Conservation (phyloP, 2,888 invertebrate genomes). For the Macrosoma leucophasiata region DNA sequence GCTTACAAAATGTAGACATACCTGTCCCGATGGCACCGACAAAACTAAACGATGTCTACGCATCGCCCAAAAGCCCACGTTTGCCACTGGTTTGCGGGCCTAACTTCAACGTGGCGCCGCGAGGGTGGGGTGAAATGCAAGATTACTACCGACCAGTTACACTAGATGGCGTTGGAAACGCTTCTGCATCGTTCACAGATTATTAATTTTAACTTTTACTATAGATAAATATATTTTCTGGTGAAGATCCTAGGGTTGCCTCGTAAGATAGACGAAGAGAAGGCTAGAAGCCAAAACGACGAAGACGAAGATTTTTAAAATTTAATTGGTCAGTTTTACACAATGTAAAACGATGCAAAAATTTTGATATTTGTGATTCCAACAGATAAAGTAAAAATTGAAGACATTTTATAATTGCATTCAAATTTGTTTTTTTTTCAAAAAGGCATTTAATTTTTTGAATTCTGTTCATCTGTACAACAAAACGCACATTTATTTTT, state of each 20-base stretch:
- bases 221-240: not conserved
- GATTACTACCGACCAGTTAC: conserved; percentile 84
- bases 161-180: conserved; percentile 75
- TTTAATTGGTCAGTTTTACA: not conserved
- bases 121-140: conserved; percentile 85
- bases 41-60: conserved; percentile 65
- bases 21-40: conserved; percentile 62
- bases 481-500: too few species aligned
- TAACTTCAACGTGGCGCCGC: conserved; percentile 89
- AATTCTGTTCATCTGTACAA: too few species aligned
- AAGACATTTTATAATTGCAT: too few species aligned
- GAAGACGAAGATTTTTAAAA: not conserved
- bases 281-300: conserved; percentile 5
- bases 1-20: conserved; percentile 46
- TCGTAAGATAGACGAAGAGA: too few species aligned
- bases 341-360: too few species aligned
- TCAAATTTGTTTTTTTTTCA: too few species aligned
- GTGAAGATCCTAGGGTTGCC: too few species aligned
- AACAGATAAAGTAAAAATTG: too few species aligned
- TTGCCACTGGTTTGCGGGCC: conserved; percentile 63
- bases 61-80: conserved; percentile 59
- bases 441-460: too few species aligned
- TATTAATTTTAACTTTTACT: conserved; percentile 45
- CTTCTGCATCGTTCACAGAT: conserved; percentile 60
- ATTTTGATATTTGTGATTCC: too few species aligned